Evolutionary conservation across 2,888 invertebrate genomes (phyloP), one percentile per base, ranked within the genome.

Genomic region (Orthosia gracilis): DNA sequence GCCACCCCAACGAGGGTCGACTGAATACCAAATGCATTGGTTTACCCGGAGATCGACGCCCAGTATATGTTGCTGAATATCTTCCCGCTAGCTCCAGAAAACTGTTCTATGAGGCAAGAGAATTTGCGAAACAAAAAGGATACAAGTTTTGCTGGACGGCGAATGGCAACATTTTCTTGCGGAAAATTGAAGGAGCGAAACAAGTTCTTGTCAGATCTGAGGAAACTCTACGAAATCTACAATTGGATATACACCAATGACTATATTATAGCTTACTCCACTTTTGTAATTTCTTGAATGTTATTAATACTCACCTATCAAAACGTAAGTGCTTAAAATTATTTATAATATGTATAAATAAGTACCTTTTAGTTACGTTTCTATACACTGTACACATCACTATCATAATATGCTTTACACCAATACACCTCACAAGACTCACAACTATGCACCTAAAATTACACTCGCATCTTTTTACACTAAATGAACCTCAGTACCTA

Each of bases 171-270:
- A 63, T 63, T 7, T 47, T 26, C 18, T 40, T 40, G 21, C 54
- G 65, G 40, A 61, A 61, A 15, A n/a, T 15, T 31, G 61, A 45
- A 45, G 45, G 61, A 15, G 61, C 59, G 4, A 59, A 59, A 59
- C 40, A 40, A 65, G 9, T 54, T 45, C 54, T 55, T 11, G 21
- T 55, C 17, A 65, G 21, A 40, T 54, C 64, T 1, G 50, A 64
- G 9, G 7, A 64, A 64, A 65, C 54, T 40, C 17, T 54, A 4
- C 54, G 45, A 9, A 61, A 21, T 45, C 45, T 61, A 4, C 40
- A 17, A 45, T 15, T 9, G 7, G 21, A 40, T 45, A 45, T 13
- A 7, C 45, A 61, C 2, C 21, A 61, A 45, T 61, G 61, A 61
- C 61, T 45, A 13, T 45, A 61, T 15, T n/a, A 12, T n/a, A 18